Conservation (phyloP, 2,888 invertebrate species). For the Argyra leucocephala region DNA sequence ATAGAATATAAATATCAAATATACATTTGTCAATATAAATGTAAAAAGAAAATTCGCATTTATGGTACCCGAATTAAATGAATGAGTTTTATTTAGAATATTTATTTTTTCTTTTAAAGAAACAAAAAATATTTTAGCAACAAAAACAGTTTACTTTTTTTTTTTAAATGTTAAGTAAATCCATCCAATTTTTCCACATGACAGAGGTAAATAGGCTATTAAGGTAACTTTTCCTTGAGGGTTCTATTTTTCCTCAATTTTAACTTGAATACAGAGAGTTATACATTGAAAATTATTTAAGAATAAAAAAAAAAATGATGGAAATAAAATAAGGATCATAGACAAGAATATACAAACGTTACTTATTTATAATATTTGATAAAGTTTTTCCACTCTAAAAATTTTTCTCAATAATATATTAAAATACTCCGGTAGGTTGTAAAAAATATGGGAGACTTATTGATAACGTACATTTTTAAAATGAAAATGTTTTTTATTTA, state of each 20-base stretch:
- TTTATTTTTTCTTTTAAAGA: not conserved
- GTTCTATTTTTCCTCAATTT: not conserved
- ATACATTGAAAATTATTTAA: not conserved
- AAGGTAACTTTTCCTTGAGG: conserved; percentile 1
- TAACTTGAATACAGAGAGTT: not conserved
- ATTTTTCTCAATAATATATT: too few species aligned
- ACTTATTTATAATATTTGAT: too few species aligned
- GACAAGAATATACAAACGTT: too few species aligned
- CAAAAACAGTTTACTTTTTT: not conserved
- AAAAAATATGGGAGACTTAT: too few species aligned
- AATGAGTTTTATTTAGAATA: not conserved
- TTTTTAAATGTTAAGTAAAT: not conserved
- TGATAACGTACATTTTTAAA: too few species aligned
- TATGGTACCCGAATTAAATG: not conserved
- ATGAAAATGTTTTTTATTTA: too few species aligned
- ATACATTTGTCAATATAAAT: not conserved
- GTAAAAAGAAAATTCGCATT: not conserved
- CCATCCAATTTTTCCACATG: conserved; percentile 6
- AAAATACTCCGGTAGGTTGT: too few species aligned
- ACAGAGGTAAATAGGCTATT: conserved; percentile 4
- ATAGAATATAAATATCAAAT: not conserved
- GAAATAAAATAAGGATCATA: not conserved
- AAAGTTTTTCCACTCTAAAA: too few species aligned
- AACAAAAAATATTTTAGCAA: not conserved
- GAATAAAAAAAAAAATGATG: not conserved